These are phyloP conservation scores for Channa argus DNA, from an alignment of 2,113 vertebrate genomes.

Conservation along the genomic window DNA sequence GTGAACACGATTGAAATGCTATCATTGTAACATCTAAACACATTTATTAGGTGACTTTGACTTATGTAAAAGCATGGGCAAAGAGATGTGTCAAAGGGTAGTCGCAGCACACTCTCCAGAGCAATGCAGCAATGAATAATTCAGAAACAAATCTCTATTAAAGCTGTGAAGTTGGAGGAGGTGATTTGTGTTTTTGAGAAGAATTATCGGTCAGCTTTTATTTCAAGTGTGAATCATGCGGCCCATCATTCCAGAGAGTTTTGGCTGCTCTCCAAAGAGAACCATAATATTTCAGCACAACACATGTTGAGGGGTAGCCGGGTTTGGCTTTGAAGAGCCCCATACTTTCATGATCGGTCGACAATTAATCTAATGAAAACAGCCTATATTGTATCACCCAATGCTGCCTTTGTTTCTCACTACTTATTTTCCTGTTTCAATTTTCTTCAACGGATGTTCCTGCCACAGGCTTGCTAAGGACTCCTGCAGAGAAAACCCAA, in stretches of 20 bases:
- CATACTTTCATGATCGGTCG: background rate
- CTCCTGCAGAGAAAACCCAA: background rate
- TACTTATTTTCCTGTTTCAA: background rate
- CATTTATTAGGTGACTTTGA: conserved; percentile 60
- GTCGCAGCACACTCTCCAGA: background rate
- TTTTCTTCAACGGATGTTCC: background rate
- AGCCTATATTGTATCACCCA: background rate
- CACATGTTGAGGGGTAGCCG: background rate
- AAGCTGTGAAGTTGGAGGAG: conserved; percentile 47
- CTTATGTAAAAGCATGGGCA: conserved; percentile 33
- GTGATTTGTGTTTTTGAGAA: conserved; percentile 47
- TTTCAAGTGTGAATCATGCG: conserved; percentile 12
- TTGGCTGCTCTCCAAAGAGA: conserved; percentile 21
- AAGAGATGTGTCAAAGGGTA: conserved; percentile 40
- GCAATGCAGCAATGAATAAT: conserved; percentile 57
- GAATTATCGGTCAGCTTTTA: conserved; percentile 48
- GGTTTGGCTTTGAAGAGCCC: background rate
- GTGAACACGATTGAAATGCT: conserved; percentile 34
- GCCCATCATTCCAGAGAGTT: conserved; percentile 13
- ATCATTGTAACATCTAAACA: conserved; percentile 36
- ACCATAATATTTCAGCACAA: conserved; percentile 37
- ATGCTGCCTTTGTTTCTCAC: background rate
- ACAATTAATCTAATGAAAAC: background rate
- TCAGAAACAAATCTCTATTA: conserved; percentile 48
- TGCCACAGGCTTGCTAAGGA: conserved; percentile 10